Evolutionary conservation across 2,888 invertebrate genomes (phyloP).

Genomic region (Platycheirus albimanus): DNA sequence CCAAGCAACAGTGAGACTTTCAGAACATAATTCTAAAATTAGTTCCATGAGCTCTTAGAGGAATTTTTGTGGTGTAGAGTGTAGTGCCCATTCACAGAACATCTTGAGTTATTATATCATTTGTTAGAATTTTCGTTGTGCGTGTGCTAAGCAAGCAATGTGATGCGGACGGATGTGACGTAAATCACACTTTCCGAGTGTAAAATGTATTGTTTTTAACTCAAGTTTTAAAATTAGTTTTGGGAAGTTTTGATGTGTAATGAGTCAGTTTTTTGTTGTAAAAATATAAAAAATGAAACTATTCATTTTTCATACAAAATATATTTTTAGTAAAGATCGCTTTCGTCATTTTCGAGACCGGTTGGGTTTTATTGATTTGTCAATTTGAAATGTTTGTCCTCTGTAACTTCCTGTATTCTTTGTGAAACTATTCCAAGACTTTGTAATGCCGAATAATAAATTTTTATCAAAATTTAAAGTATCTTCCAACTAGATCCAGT

Average conservation of each 20-base stretch:
- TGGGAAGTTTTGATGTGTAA: not conserved
- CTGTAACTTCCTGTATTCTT: too few species aligned
- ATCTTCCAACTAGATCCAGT: too few species aligned
- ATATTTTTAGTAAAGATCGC: too few species aligned
- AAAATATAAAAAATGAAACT: too few species aligned
- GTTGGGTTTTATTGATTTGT: too few species aligned
- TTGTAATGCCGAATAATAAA: too few species aligned
- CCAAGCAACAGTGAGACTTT: constrained; percentile 15
- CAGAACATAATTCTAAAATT: not conserved
- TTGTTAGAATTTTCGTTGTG: not conserved
- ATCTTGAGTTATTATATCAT: not conserved
- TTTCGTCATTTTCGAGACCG: too few species aligned
- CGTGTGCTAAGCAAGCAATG: not conserved
- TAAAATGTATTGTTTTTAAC: not conserved
- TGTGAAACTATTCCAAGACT: too few species aligned
- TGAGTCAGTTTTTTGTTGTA: too few species aligned
- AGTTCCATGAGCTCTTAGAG: not conserved
- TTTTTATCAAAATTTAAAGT: too few species aligned
- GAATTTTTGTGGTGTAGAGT: not conserved
- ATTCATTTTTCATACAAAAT: too few species aligned
- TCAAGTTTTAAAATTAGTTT: not conserved
- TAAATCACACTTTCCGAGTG: constrained; percentile 13
- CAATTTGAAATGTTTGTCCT: too few species aligned
- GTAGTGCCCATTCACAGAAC: constrained; percentile 40
- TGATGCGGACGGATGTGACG: constrained; percentile 61